Conservation (phyloP, 2,113 vertebrate genomes). For the Collichthys lucidus region DNA sequence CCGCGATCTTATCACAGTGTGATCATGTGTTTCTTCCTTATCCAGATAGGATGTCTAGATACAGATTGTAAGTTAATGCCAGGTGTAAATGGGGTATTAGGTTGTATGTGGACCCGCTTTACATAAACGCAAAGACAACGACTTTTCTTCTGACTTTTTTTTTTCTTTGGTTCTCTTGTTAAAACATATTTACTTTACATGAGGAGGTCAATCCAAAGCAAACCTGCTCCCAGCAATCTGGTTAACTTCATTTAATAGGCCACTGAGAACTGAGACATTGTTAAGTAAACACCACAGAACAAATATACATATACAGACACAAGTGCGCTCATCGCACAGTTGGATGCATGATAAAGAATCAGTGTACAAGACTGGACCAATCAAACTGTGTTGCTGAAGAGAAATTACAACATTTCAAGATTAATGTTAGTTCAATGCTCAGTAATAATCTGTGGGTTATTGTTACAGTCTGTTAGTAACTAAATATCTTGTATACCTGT, state of each 20-base stretch:
- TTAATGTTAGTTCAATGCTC: neutral
- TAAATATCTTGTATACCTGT: neutral
- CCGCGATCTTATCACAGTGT: neutral
- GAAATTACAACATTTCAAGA: neutral
- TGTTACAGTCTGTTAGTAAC: neutral
- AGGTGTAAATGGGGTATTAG: neutral
- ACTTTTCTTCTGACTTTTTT: neutral
- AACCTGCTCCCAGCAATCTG: neutral
- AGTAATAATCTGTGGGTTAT: neutral
- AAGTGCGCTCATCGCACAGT: neutral
- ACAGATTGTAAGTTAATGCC: neutral
- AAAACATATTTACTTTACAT: neutral
- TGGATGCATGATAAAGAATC: neutral
- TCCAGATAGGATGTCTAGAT: neutral
- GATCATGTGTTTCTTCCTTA: neutral
- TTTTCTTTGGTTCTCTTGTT: neutral
- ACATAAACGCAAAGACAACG: neutral
- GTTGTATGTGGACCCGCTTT: neutral
- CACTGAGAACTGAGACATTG: neutral
- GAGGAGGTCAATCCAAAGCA: neutral
- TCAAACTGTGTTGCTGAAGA: neutral
- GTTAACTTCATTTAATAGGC: neutral
- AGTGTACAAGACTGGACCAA: neutral
- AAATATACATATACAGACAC: neutral
- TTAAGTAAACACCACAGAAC: conserved; percentile 1